These are phyloP conservation scores for Orbicella faveolata DNA, from an alignment of 64 coral and sea anemone species.

Conservation along the genomic window DNA sequence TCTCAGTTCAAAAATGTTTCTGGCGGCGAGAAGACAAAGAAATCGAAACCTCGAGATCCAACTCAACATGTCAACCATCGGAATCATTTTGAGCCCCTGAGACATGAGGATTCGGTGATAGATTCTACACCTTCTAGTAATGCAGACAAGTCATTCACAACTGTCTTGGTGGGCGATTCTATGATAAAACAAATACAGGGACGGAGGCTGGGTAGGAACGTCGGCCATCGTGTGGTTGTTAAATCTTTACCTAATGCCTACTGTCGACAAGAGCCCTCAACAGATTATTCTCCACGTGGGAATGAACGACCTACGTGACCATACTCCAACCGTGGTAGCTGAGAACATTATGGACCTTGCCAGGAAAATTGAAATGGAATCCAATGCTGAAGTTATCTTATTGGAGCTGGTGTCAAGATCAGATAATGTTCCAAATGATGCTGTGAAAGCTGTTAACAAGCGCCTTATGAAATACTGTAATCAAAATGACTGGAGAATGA, in stretches of 20 bases:
- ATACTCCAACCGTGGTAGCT: no score
- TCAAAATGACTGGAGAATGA: no score
- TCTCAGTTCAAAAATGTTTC: conserved; percentile 13
- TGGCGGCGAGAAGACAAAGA: conserved; percentile 6
- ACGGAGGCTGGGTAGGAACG: no score
- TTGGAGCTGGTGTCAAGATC: background rate
- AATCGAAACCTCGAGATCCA: conserved; percentile 14
- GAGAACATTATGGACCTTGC: no score
- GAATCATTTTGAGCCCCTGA: background rate
- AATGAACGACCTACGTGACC: no score
- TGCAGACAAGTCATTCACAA: background rate
- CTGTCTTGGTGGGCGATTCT: conserved; percentile 44
- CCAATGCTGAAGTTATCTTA: background rate
- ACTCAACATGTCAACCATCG: background rate
- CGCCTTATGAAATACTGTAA: no score
- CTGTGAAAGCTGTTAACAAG: no score
- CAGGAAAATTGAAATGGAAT: background rate
- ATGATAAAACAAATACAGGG: conserved; percentile 45
- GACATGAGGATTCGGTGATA: conserved; percentile 11
- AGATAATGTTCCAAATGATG: no score
- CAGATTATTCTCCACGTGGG: no score
- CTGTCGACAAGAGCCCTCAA: conserved; percentile 19
- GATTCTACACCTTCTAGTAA: background rate
- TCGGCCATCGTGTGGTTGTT: no score
- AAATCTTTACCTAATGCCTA: conserved; percentile 31